phyloP scores from a whole-genome alignment of 2,888 invertebrate genomes.

The Nasonovia ribisnigri region DNA sequence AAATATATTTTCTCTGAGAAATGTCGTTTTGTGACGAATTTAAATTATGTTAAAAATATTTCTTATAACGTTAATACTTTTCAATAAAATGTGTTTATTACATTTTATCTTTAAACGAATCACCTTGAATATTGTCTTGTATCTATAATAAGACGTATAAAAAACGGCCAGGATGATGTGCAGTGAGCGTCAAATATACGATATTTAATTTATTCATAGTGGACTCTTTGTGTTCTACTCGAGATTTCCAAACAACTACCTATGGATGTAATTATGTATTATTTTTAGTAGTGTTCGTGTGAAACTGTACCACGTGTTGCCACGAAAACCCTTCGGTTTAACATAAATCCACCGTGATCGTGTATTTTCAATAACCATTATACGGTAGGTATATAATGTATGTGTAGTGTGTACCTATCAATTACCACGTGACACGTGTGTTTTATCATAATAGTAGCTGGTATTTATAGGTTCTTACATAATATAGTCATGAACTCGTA shows the following conservation, averaged over 20 bases:
- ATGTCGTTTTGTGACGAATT: not conserved
- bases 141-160: not conserved
- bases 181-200: not conserved
- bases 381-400: not conserved
- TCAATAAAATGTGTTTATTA: not conserved
- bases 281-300: not conserved
- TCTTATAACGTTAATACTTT: not conserved
- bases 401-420: not conserved
- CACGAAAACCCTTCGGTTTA: not conserved
- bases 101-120: not conserved
- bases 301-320: not conserved
- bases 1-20: not conserved
- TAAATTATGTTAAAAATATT: not conserved
- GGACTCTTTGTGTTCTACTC: not conserved
- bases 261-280: not conserved
- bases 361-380: constrained; percentile 1
- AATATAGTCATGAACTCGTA: not conserved
- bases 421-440: not conserved
- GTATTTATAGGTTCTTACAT: not conserved
- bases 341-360: not conserved
- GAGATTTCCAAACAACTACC: not conserved
- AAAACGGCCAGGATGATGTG: not conserved
- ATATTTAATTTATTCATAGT: not conserved
- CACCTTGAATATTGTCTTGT: not conserved
- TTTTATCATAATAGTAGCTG: not conserved